A percentile compares a stretch with the other conserved stretches of the same genome.
These are phyloP conservation scores for Lophotriccus pileatus DNA, from an alignment of 2,797 vertebrate genomes.

Conservation along the genomic window DNA sequence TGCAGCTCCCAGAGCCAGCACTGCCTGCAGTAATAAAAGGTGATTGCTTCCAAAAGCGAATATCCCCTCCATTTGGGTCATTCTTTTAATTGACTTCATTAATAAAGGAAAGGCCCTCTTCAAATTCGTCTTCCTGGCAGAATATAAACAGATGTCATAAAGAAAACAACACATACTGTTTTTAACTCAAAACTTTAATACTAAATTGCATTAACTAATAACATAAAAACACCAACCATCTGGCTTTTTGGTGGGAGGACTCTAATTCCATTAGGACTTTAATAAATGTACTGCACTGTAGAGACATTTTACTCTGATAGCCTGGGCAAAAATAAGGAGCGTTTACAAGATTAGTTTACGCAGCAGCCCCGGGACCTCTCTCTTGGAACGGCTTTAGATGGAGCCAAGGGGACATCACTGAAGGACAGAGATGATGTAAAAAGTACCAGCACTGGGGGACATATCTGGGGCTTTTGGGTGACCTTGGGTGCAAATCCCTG, in stretches of 20 bases:
- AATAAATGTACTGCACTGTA: slow-evolving; percentile 64
- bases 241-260: slow-evolving; percentile 65
- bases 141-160: not conserved
- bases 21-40: slow-evolving; percentile 24
- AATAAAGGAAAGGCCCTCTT: slow-evolving; percentile 17
- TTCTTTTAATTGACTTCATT: slow-evolving; percentile 35
- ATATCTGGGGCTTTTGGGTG: not conserved
- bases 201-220: slow-evolving; percentile 43
- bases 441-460: not conserved
- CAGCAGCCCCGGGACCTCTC: not conserved
- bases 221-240: slow-evolving; percentile 53
- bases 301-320: slow-evolving; percentile 68
- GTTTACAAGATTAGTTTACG: slow-evolving; percentile 64
- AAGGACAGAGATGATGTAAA: slow-evolving; percentile 39
- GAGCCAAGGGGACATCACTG: slow-evolving; percentile 41
- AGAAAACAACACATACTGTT: not conserved
- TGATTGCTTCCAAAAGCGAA: not conserved
- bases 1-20: not conserved
- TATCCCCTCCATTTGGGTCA: not conserved
- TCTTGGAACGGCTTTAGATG: not conserved
- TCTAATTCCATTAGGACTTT: slow-evolving; percentile 77
- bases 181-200: slow-evolving; percentile 45
- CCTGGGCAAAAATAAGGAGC: slow-evolving; percentile 46
- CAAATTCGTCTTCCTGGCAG: slow-evolving; percentile 3
- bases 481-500: not conserved